Percentiles rank a stretch among this genome's conserved stretches.
Evolutionary conservation across 2,888 invertebrate genomes (phyloP).

Genomic region (Ectemnius cavifrons): DNA sequence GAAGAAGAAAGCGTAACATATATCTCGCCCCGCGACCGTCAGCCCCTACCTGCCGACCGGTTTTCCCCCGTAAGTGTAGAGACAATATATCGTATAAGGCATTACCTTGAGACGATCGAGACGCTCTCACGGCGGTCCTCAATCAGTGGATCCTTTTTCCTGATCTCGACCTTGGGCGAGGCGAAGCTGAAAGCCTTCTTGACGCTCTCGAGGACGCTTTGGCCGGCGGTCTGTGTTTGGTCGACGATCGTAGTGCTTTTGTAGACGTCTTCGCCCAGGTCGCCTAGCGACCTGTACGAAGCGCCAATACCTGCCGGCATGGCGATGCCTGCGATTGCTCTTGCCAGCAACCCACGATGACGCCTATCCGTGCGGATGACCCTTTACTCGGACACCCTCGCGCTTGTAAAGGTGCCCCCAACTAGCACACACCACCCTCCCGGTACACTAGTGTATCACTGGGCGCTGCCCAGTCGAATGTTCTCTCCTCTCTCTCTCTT

Average conservation of each 20-base stretch:
- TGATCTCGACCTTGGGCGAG: slow-evolving; percentile 75
- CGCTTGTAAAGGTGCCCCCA: background rate
- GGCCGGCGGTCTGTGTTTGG: slow-evolving; percentile 79
- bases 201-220: slow-evolving; percentile 81
- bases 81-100: slow-evolving; percentile 47
- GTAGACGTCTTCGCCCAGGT: slow-evolving; percentile 82
- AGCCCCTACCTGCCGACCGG: slow-evolving; percentile 53
- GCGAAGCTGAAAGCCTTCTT: slow-evolving; percentile 82
- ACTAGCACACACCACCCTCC: slow-evolving; percentile 4
- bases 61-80: slow-evolving; percentile 47
- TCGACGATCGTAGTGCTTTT: slow-evolving; percentile 82
- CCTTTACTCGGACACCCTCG: slow-evolving; percentile 36
- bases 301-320: slow-evolving; percentile 84
- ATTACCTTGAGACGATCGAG: slow-evolving; percentile 77
- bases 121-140: slow-evolving; percentile 75
- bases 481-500: slow-evolving; percentile 22
- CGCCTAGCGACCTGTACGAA: slow-evolving; percentile 82
- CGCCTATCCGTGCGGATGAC: slow-evolving; percentile 47
- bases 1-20: slow-evolving; percentile 25
- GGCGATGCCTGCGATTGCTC: slow-evolving; percentile 62
- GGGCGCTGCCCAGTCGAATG: background rate
- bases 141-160: slow-evolving; percentile 76
- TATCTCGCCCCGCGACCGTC: slow-evolving; percentile 40
- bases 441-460: slow-evolving; percentile 7
- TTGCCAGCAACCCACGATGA: slow-evolving; percentile 53